These are phyloP conservation scores for Dinocampus coccinellae DNA, from an alignment of 2,888 invertebrate species.

Conservation along the genomic window DNA sequence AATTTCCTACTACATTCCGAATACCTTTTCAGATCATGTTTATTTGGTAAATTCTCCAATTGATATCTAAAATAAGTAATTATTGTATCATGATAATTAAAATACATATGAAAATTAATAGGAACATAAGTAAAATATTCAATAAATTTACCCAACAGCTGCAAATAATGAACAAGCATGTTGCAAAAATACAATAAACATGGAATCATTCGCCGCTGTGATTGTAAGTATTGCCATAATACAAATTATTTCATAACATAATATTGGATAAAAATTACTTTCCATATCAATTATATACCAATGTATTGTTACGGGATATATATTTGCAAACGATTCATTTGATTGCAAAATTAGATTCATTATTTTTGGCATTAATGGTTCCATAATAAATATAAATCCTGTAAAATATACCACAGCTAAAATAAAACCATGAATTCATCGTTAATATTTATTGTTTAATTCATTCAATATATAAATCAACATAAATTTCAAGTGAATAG, in stretches of 20 bases:
- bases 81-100: background rate
- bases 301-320: conserved; percentile 17
- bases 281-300: conserved; percentile 13
- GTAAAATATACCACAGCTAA: background rate
- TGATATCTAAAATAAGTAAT: conserved; percentile 1
- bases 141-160: conserved; percentile 22
- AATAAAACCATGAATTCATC: background rate
- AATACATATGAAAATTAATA: too few species aligned
- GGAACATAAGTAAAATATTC: background rate
- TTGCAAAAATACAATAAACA: conserved; percentile 16
- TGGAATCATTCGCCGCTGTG: conserved; percentile 18
- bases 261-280: conserved; percentile 9
- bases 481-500: background rate
- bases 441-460: too few species aligned
- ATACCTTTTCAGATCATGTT: background rate
- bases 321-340: conserved; percentile 2
- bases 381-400: background rate
- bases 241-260: background rate
- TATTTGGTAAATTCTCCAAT: background rate
- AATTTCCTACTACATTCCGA: background rate
- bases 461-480: background rate
- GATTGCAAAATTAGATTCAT: background rate
- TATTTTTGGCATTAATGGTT: background rate
- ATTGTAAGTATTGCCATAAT: background rate
- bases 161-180: conserved; percentile 35